A percentile compares a stretch with the other conserved stretches of the same genome.
Conservation (phyloP, 2,797 vertebrate species). For the Brachyalestes nurse region DNA sequence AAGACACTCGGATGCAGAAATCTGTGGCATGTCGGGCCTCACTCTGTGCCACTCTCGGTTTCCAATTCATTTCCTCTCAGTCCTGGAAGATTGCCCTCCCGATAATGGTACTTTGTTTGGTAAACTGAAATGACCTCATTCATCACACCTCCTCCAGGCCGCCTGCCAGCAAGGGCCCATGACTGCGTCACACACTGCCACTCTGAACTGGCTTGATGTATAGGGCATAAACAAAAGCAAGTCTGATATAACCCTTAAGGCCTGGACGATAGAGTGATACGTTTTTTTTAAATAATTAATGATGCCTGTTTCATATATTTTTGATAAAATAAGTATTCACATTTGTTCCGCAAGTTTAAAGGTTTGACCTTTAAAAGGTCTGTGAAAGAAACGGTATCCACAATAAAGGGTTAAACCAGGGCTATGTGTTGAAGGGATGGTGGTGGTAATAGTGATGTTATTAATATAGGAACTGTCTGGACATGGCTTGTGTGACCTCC, state of each 20-base stretch:
- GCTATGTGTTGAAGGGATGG: too few species aligned
- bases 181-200: neutral
- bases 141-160: slow-evolving; percentile 47
- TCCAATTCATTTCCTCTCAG: slow-evolving; percentile 19
- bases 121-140: slow-evolving; percentile 52
- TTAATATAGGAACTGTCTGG: too few species aligned
- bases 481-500: too few species aligned
- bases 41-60: slow-evolving; percentile 1
- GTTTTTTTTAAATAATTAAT: neutral
- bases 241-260: neutral
- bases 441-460: too few species aligned
- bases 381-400: too few species aligned
- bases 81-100: slow-evolving; percentile 40
- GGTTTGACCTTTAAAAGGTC: neutral
- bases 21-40: neutral
- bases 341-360: neutral
- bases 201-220: slow-evolving; percentile 13
- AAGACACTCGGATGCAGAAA: neutral
- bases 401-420: too few species aligned
- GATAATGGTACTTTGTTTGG: slow-evolving; percentile 60
- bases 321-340: neutral
- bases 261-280: neutral
- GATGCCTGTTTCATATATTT: neutral
- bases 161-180: slow-evolving; percentile 15
- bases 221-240: neutral